A percentile compares a stretch with the other conserved stretches of the same genome.
Evolutionary conservation across 2,113 vertebrate genomes (phyloP).

Genomic region (Conger conger): DNA sequence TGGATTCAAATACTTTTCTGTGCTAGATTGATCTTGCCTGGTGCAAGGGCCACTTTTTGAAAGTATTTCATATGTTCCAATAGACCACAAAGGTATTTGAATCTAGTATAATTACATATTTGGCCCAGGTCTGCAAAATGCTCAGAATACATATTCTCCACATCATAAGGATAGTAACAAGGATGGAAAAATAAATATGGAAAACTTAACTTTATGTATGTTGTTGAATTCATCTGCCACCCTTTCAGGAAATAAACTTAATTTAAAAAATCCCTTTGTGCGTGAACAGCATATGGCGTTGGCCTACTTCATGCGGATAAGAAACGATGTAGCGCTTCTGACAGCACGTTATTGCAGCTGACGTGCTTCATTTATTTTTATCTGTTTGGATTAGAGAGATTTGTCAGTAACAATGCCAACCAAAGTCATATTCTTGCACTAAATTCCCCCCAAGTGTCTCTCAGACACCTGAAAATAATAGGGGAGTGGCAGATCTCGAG

Average conservation of each 20-base stretch:
- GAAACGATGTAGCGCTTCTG: background rate
- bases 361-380: background rate
- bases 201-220: background rate
- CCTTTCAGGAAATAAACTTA: background rate
- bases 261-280: slow-evolving; percentile 1
- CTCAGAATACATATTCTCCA: background rate
- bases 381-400: background rate
- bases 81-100: no score
- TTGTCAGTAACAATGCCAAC: background rate
- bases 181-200: background rate
- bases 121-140: no score
- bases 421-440: background rate
- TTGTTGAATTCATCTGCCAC: background rate
- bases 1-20: no score
- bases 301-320: background rate
- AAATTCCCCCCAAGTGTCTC: background rate
- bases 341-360: background rate
- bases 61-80: no score
- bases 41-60: no score
- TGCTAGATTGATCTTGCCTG: no score
- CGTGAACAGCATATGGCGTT: background rate
- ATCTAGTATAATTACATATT: no score
- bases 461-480: no score
- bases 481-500: no score
- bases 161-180: background rate